Percentiles rank a stretch among this genome's conserved stretches.
phyloP scores from a whole-genome alignment of 1,140 invertebrate genomes.

The Meloidogyne floridensis region DNA sequence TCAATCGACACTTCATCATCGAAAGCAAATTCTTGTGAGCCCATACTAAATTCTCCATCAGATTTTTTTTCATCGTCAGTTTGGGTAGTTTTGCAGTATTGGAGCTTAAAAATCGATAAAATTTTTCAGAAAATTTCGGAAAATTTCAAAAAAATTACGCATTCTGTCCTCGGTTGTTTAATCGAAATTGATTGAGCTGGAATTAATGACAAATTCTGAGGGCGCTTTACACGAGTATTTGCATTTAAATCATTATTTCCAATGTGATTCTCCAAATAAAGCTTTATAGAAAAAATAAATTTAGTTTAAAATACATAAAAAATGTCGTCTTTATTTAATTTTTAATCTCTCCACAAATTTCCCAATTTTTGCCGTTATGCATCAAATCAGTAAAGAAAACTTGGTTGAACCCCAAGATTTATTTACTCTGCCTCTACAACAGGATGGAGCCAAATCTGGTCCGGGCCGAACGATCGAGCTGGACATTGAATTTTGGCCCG shows the following conservation, averaged over 20 bases:
- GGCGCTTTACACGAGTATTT: slow-evolving; percentile 8
- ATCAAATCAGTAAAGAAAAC: too few species aligned
- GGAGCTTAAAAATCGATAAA: slow-evolving; percentile 26
- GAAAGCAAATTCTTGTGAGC: slow-evolving; percentile 43
- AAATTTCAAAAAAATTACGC: slow-evolving; percentile 6
- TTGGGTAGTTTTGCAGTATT: slow-evolving; percentile 46
- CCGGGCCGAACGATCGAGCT: too few species aligned
- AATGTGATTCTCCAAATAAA: not conserved
- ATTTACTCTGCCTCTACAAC: too few species aligned
- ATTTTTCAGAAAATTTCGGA: too few species aligned
- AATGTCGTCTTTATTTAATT: too few species aligned
- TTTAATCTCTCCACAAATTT: too few species aligned
- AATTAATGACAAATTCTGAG: slow-evolving; percentile 1
- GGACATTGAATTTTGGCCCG: too few species aligned
- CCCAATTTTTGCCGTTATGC: too few species aligned
- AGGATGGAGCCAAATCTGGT: too few species aligned
- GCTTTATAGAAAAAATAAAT: not conserved
- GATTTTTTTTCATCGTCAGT: slow-evolving; percentile 38
- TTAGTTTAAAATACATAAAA: not conserved
- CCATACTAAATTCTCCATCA: slow-evolving; percentile 45
- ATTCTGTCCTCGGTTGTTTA: slow-evolving; percentile 27
- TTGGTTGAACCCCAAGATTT: too few species aligned
- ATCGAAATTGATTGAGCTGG: slow-evolving; percentile 12
- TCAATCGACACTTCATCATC: slow-evolving; percentile 39
- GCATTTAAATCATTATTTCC: not conserved